A percentile compares a stretch with the other conserved stretches of the same genome.
These are phyloP conservation scores for Dioctria linearis DNA, from an alignment of 2,888 invertebrate species.

Conservation along the genomic window DNA sequence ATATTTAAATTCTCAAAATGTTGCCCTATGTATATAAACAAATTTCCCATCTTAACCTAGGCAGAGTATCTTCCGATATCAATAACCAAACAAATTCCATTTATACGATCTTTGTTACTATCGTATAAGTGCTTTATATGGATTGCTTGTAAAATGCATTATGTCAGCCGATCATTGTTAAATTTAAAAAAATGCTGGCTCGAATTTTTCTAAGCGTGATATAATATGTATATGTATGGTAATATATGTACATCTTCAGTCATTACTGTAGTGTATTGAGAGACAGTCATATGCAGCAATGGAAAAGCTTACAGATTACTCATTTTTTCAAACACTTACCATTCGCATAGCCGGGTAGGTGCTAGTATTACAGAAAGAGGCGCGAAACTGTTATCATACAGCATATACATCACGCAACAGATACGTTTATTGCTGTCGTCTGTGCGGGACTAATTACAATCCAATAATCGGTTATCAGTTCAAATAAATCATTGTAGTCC, in stretches of 20 bases:
- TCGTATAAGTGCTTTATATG: not conserved
- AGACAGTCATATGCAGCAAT: not conserved
- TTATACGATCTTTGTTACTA: not conserved
- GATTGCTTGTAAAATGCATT: too few relatives aligned
- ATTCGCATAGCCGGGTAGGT: not conserved
- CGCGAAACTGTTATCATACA: constrained; percentile 26
- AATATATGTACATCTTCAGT: constrained; percentile 10
- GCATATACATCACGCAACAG: not conserved
- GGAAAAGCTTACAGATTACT: not conserved
- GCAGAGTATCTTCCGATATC: not conserved
- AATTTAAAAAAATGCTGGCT: not conserved
- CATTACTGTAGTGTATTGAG: too few relatives aligned
- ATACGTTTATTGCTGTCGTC: not conserved
- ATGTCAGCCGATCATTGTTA: not conserved
- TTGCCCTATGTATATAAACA: not conserved
- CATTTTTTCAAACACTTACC: constrained; percentile 1
- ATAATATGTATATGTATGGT: too few relatives aligned
- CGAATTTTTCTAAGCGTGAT: not conserved
- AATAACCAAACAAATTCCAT: not conserved
- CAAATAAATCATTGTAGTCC: constrained; percentile 8
- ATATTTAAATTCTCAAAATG: not conserved
- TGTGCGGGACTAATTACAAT: not conserved
- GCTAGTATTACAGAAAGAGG: constrained; percentile 24
- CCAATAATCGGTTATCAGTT: not conserved
- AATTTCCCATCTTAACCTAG: not conserved